A percentile compares a stretch with the other conserved stretches of the same genome.
These are phyloP conservation scores for Akabosia matsudoensis DNA, from an alignment of 1,140 invertebrate species.

Conservation along the genomic window DNA sequence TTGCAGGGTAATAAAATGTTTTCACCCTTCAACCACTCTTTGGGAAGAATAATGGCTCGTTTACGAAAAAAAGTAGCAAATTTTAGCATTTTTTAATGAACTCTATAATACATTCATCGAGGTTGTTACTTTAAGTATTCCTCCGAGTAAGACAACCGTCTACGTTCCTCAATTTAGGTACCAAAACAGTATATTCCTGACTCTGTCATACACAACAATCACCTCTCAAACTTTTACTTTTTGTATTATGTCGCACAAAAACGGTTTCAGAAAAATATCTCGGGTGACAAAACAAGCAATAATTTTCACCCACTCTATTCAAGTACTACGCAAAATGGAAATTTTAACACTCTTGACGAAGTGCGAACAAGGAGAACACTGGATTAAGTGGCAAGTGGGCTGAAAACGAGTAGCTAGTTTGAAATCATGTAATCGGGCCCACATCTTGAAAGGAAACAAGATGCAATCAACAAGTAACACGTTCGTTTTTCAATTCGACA, in stretches of 20 bases:
- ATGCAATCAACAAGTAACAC: too few relatives aligned
- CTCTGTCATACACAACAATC: too few relatives aligned
- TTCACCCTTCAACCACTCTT: background rate
- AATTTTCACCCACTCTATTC: slow-evolving; percentile 2
- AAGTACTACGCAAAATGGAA: background rate
- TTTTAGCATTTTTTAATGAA: background rate
- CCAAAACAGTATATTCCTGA: too few relatives aligned
- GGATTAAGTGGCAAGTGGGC: background rate
- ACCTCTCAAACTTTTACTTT: too few relatives aligned
- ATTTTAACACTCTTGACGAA: background rate
- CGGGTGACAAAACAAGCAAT: background rate
- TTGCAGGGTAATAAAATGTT: background rate
- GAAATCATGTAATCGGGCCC: too few relatives aligned
- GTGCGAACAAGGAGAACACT: background rate
- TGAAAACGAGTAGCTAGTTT: background rate
- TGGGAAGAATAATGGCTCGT: background rate
- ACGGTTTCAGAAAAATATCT: background rate
- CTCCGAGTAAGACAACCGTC: too few relatives aligned
- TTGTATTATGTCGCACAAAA: too few relatives aligned
- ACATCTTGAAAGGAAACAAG: too few relatives aligned
- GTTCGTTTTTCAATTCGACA: too few relatives aligned
- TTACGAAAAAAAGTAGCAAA: background rate
- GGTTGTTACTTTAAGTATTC: too few relatives aligned
- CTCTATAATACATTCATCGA: too few relatives aligned
- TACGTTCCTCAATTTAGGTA: too few relatives aligned